Conservation (phyloP, 1,140 invertebrate species). For the Procambarus clarkii region DNA sequence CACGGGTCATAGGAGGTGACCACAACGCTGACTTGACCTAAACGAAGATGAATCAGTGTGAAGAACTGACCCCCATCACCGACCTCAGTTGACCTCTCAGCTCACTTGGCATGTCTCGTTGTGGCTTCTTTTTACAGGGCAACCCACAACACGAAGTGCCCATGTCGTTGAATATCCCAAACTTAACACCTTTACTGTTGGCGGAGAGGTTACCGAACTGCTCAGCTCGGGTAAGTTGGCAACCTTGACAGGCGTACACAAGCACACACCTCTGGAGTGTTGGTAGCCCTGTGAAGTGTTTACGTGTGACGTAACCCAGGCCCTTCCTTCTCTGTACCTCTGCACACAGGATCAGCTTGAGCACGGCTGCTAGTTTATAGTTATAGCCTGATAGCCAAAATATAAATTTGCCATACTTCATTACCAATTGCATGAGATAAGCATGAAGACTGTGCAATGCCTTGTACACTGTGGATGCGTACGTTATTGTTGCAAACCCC, state of each 20-base stretch:
- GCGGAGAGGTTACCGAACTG: slow-evolving; percentile 59
- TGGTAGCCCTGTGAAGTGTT: slow-evolving; percentile 7
- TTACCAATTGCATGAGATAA: too few relatives aligned
- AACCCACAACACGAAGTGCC: slow-evolving; percentile 33
- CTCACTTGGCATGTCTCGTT: slow-evolving; percentile 64
- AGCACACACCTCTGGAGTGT: slow-evolving; percentile 11
- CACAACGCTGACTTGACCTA: slow-evolving; percentile 23
- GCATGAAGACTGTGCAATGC: too few relatives aligned
- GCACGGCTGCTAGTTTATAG: too few relatives aligned
- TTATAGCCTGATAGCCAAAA: too few relatives aligned
- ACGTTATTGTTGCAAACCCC: too few relatives aligned
- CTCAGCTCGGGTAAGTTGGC: slow-evolving; percentile 65
- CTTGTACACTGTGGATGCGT: too few relatives aligned
- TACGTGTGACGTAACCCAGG: slow-evolving; percentile 25
- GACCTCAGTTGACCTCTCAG: slow-evolving; percentile 40
- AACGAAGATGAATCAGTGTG: not conserved
- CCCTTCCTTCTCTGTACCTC: slow-evolving; percentile 14
- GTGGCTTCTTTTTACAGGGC: slow-evolving; percentile 64
- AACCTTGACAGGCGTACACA: not conserved
- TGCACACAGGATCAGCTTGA: not conserved
- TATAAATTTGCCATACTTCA: too few relatives aligned
- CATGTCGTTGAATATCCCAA: slow-evolving; percentile 66
- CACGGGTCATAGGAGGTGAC: slow-evolving; percentile 20
- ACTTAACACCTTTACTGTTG: slow-evolving; percentile 68
- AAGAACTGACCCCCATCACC: not conserved